These are phyloP conservation scores for Kobus ellipsiprymnus DNA, from an alignment of 2,113 vertebrate genomes.

Conservation along the genomic window DNA sequence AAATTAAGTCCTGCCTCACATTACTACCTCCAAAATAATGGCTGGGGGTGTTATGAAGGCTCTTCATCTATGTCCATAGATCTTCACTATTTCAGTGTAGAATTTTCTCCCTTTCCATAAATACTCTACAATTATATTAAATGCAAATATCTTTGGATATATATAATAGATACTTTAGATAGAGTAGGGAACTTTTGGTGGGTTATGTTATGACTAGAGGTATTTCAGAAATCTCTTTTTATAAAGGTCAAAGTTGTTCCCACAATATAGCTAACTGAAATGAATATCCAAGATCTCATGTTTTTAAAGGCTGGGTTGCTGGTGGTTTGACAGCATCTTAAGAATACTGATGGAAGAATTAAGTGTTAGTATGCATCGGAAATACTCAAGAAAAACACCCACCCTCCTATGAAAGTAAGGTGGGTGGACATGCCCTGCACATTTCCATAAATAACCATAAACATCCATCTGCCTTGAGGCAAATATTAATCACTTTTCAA, in stretches of 20 bases:
- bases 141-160: not conserved
- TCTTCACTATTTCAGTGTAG: not conserved
- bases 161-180: not conserved
- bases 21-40: not conserved
- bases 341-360: not conserved
- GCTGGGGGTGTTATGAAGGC: not conserved
- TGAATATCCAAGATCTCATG: not conserved
- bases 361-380: not conserved
- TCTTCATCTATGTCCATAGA: not conserved
- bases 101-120: not conserved
- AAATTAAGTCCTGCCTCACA: not conserved
- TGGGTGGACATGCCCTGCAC: accelerated
- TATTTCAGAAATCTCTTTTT: not conserved
- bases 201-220: not conserved
- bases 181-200: not conserved
- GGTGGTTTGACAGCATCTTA: not conserved
- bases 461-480: not conserved
- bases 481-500: not conserved
- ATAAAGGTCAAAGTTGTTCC: not conserved
- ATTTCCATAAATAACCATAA: not conserved
- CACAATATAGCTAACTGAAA: not conserved
- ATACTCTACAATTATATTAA: not conserved
- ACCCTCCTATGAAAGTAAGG: not conserved
- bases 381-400: not conserved
- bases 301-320: not conserved